phyloP scores from a whole-genome alignment of 1,140 invertebrate genomes.

The Drosophila prosaltans region DNA sequence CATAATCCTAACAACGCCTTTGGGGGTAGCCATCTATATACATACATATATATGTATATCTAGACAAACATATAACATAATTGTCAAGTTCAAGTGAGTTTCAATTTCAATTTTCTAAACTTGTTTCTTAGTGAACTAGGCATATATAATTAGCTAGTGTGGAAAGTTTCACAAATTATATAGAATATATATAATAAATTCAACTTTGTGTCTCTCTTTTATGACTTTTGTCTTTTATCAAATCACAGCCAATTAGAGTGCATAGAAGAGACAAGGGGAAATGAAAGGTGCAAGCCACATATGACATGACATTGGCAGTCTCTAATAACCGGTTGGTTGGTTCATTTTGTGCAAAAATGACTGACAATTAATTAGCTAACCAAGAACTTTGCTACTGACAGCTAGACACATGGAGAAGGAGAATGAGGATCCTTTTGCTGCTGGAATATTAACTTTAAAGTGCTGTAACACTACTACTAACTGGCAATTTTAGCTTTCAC shows the following conservation, averaged over 20 bases:
- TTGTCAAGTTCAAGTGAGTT: constrained; percentile 34
- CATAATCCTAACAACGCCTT: constrained; percentile 62
- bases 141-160: constrained; percentile 6
- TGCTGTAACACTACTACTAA: neutral
- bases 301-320: neutral
- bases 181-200: neutral
- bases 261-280: neutral
- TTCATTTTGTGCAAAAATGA: neutral
- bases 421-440: neutral
- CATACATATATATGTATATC: neutral
- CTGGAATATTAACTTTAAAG: neutral
- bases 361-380: constrained; percentile 24
- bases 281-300: neutral
- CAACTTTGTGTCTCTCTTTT: neutral
- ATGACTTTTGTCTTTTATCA: constrained; percentile 8
- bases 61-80: constrained; percentile 8
- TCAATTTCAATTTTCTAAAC: constrained; percentile 47
- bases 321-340: too few relatives aligned
- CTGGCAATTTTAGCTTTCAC: neutral
- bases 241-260: constrained; percentile 47
- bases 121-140: constrained; percentile 2
- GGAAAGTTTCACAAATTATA: neutral
- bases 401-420: neutral
- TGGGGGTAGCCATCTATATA: constrained; percentile 18
- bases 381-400: neutral